A percentile compares a stretch with the other conserved stretches of the same genome.
These are phyloP conservation scores for Myripristis jacobus DNA, from an alignment of 2,797 vertebrate genomes.

Conservation along the genomic window DNA sequence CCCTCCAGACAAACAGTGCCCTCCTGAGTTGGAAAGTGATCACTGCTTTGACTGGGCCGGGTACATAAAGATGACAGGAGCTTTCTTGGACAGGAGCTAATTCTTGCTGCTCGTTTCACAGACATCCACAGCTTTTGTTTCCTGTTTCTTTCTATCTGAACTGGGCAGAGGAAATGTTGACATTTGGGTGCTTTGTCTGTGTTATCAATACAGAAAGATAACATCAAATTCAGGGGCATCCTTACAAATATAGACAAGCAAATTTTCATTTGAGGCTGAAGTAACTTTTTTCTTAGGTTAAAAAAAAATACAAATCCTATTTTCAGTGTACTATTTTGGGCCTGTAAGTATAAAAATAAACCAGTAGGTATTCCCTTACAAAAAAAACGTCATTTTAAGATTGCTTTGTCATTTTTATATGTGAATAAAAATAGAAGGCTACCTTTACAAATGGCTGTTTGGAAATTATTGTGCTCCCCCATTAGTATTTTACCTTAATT, in stretches of 20 bases:
- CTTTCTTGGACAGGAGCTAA: too few relatives aligned
- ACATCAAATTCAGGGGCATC: too few relatives aligned
- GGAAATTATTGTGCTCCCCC: not conserved
- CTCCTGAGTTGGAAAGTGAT: constrained; percentile 51
- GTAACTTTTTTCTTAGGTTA: constrained; percentile 8
- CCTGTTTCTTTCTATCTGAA: too few relatives aligned
- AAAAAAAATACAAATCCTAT: constrained; percentile 10
- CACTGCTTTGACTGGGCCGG: constrained; percentile 29
- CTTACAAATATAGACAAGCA: not conserved
- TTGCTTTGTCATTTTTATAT: not conserved
- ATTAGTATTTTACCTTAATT: not conserved
- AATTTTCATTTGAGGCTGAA: constrained; percentile 23
- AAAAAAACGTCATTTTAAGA: not conserved
- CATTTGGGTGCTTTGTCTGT: not conserved
- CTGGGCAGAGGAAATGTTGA: too few relatives aligned
- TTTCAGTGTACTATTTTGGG: too few relatives aligned
- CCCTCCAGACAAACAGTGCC: constrained; percentile 60
- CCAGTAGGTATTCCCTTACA: not conserved
- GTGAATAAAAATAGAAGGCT: not conserved
- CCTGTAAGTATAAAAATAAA: not conserved
- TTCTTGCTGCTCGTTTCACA: too few relatives aligned
- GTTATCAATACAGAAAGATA: not conserved
- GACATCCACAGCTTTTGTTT: too few relatives aligned
- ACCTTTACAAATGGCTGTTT: not conserved
- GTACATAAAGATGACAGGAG: not conserved